These are phyloP conservation scores for Ceratina calcarata DNA, from an alignment of 1,140 invertebrate genomes.

Conservation along the genomic window DNA sequence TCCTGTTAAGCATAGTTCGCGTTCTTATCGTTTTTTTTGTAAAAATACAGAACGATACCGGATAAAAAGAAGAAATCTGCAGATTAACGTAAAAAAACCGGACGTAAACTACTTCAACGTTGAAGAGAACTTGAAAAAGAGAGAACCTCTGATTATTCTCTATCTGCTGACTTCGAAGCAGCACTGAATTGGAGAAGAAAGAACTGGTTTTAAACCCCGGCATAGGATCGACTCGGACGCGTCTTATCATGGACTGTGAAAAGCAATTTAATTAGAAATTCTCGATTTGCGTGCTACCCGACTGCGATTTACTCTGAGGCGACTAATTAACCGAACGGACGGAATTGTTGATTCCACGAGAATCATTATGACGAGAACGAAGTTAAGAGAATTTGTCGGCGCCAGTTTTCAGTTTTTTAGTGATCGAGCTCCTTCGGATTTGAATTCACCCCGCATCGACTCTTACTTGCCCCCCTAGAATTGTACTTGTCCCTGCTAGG, in stretches of 20 bases:
- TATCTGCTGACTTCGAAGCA: background rate
- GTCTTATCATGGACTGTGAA: background rate
- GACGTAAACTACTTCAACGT: background rate
- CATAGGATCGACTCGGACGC: background rate
- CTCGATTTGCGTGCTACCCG: background rate
- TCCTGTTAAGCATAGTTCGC: background rate
- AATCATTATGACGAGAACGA: background rate
- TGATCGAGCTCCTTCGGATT: too few species aligned
- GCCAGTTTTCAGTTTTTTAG: background rate
- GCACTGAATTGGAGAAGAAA: background rate
- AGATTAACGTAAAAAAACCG: background rate
- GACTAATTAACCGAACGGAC: background rate
- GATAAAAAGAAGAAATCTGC: background rate
- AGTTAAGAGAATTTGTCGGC: background rate
- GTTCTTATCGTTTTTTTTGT: background rate
- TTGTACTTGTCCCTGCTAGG: background rate
- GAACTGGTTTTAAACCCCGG: background rate
- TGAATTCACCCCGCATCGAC: background rate
- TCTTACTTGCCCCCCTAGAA: background rate
- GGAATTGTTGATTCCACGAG: too few species aligned
- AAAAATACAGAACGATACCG: background rate
- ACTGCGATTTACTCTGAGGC: background rate
- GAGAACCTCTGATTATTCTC: background rate
- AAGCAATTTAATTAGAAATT: too few species aligned
- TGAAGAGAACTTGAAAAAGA: background rate